Evolutionary conservation across 2,113 vertebrate species (phyloP).

Genomic region (Sphaerodactylus townsendi): DNA sequence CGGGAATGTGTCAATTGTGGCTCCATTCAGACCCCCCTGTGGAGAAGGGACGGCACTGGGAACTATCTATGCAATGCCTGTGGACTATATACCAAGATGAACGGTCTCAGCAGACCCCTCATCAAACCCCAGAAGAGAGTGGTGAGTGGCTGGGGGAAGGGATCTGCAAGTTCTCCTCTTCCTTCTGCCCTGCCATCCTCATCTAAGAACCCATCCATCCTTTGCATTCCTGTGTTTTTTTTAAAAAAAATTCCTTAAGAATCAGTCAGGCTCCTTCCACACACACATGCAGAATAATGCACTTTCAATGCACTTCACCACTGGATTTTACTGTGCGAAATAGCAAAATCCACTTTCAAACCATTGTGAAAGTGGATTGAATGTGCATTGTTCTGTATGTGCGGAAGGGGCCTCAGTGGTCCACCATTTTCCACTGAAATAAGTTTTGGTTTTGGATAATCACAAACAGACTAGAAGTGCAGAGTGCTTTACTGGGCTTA

Average conservation of each 20-base stretch:
- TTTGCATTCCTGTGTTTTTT: no score
- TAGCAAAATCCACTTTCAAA: no score
- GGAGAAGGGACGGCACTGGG: conserved; percentile 96
- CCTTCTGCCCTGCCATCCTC: no score
- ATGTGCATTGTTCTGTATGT: no score
- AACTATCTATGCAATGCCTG: conserved; percentile 99
- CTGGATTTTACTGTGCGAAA: no score
- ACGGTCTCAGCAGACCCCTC: conserved; percentile 95
- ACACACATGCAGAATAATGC: no score
- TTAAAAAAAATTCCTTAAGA: no score
- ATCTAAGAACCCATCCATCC: not conserved
- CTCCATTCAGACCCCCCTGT: conserved; percentile 96
- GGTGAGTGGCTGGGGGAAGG: conserved; percentile 77
- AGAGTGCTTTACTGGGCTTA: not conserved
- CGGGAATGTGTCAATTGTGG: conserved; percentile 98
- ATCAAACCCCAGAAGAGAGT: conserved; percentile 98
- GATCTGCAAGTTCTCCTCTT: not conserved
- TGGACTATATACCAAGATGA: conserved; percentile 99
- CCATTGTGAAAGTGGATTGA: no score
- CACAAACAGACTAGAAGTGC: not conserved
- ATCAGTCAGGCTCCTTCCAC: no score
- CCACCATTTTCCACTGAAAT: not conserved
- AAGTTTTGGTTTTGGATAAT: not conserved
- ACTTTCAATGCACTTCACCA: no score
- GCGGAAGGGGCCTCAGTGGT: no score